phyloP scores from a whole-genome alignment of 2,113 vertebrate species.

The Oreotrochilus melanogaster region DNA sequence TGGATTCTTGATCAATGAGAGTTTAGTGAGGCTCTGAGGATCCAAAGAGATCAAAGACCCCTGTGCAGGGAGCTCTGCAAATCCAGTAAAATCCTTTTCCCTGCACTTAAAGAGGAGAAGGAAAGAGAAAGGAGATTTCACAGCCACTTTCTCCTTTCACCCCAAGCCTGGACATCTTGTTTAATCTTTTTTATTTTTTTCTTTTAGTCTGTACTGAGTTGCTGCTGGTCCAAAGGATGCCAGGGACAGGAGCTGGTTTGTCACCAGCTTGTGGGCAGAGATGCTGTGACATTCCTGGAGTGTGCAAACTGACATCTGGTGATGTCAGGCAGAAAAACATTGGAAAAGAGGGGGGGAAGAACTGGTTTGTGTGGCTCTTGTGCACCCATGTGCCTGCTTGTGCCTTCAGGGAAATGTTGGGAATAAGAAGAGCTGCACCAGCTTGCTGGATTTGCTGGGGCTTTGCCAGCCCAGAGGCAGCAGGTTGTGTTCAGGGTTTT shows the following conservation, averaged over 20 bases:
- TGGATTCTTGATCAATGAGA: neutral
- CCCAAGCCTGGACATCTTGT: neutral
- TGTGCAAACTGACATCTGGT: fast-evolving
- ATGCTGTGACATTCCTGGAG: neutral
- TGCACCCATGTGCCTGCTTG: fast-evolving
- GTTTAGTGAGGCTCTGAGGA: neutral
- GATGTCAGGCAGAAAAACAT: neutral
- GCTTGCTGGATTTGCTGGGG: neutral
- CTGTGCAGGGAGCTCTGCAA: neutral
- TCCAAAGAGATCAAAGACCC: neutral
- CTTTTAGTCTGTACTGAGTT: fast-evolving
- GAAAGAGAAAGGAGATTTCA: neutral
- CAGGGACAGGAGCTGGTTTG: neutral
- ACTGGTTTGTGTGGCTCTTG: fast-evolving
- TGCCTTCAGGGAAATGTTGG: neutral
- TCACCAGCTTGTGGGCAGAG: neutral
- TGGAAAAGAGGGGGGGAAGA: neutral
- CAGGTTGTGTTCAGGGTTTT: neutral
- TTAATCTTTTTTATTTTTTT: neutral
- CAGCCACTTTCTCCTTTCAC: neutral
- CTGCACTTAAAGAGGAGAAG: neutral
- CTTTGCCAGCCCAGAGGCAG: neutral
- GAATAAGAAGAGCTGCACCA: neutral
- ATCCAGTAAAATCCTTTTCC: neutral
- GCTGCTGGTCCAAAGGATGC: neutral